Percentiles rank a stretch among this genome's conserved stretches.
Conservation (phyloP, 2,888 invertebrate species). For the Steinernema scapterisci region DNA sequence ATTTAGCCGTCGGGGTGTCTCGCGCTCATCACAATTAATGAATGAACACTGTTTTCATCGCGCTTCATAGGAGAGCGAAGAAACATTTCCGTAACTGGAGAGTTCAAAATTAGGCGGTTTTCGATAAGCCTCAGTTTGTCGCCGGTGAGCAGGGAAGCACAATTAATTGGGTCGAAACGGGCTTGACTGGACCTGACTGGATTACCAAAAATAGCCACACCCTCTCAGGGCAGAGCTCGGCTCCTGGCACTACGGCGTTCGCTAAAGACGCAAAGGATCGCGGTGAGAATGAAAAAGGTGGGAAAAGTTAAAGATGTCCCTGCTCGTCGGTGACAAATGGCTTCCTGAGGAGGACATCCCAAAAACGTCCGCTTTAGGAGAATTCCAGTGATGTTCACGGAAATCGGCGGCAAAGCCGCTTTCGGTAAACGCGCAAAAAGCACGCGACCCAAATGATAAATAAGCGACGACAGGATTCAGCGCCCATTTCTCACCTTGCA, state of each 20-base stretch:
- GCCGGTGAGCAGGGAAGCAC: background rate
- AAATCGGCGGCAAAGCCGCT: background rate
- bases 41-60: slow-evolving; percentile 5
- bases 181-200: background rate
- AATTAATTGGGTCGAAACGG: slow-evolving; percentile 20
- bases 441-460: background rate
- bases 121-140: background rate
- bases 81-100: too few species aligned
- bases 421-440: background rate
- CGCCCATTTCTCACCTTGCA: slow-evolving; percentile 30
- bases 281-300: too few species aligned
- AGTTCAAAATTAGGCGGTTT: background rate
- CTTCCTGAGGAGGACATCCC: too few species aligned
- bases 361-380: too few species aligned
- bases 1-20: slow-evolving; percentile 15
- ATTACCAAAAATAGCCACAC: background rate
- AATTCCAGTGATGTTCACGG: too few species aligned
- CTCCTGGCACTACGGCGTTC: too few species aligned
- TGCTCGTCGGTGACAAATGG: too few species aligned
- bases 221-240: background rate
- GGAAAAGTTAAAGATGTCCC: too few species aligned
- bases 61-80: too few species aligned
- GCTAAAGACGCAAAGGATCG: too few species aligned
- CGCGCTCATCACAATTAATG: background rate
- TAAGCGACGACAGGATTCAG: background rate